Conservation (phyloP, 2,113 vertebrate genomes). For the Merops nubicus region DNA sequence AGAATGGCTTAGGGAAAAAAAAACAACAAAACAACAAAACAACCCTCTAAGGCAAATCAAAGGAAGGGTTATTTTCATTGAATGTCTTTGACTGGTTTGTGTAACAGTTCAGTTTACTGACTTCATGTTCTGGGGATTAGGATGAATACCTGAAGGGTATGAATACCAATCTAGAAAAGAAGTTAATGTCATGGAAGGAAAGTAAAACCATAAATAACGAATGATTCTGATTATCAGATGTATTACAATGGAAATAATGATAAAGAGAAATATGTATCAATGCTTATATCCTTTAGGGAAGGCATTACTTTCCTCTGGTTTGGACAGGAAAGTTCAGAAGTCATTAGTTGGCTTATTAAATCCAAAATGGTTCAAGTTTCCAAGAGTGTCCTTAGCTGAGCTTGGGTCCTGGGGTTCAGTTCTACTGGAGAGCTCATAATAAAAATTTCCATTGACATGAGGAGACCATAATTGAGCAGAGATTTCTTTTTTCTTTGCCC, state of each 20-base stretch:
- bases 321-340: neutral
- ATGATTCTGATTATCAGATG: neutral
- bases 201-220: neutral
- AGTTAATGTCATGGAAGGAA: neutral
- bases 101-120: neutral
- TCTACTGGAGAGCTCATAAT: neutral
- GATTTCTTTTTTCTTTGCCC: neutral
- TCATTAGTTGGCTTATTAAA: neutral
- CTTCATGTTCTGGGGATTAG: neutral
- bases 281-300: neutral
- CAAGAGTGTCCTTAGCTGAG: neutral
- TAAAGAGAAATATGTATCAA: neutral
- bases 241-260: neutral
- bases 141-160: neutral
- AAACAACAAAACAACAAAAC: neutral
- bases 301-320: neutral
- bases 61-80: neutral
- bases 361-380: neutral
- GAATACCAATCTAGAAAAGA: neutral
- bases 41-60: neutral
- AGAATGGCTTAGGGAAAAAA: neutral
- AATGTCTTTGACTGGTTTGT: neutral
- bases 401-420: neutral
- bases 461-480: neutral
- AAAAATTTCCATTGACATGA: neutral